Evolutionary conservation across 2,797 vertebrate species (phyloP), one percentile per base, ranked within the genome.

Genomic region (Coilia nasus): DNA sequence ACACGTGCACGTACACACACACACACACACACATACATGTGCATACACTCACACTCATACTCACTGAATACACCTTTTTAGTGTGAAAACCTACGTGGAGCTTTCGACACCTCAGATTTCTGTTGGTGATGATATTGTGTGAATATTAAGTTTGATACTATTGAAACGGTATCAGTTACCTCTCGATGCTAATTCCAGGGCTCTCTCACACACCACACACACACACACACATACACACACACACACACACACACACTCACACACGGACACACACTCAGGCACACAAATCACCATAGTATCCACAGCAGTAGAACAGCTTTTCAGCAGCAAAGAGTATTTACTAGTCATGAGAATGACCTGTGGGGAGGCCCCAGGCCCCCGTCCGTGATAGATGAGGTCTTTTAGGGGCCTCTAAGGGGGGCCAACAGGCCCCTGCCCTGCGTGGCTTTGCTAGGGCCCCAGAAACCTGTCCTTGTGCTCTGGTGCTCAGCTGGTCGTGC

Each of bases 101-200:
- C 71, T 78, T 78, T 78, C 31, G 41, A 44, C 71, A 78, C 71
- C 19, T 21, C 17, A 14, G 35, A 44, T 78, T 44, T 78, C 35
- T 78, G 19, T 60, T 82, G 56, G n/a, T 82, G 81, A 35, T 31
- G 54, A 54, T 59, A 57, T 60, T 82, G 25, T 82, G n/a, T 82
- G 54, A 25, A 50, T 78, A 35, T 78, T 78, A 78, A 35, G 5
- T 71, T 71, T 35, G 2, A 60, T 60, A 60, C 57, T 60, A n/a
- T 60, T 60, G 3, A 60, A 60, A 60, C 57, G n/a, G 57, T n/a
- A 60, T 60, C 57, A 60, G 57, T n/a, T n/a, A 54, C 50, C 50
- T 54, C 57, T n/a, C 11, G 14, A 15, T 56, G 54, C 54, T 56
- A 14, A 17, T 14, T 15, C 54, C 57, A n/a, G 19, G 57, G 4